Evolutionary conservation across 2,797 vertebrate species (phyloP), one percentile per base, ranked within the genome.

Genomic region (Onychomys arenicola): DNA sequence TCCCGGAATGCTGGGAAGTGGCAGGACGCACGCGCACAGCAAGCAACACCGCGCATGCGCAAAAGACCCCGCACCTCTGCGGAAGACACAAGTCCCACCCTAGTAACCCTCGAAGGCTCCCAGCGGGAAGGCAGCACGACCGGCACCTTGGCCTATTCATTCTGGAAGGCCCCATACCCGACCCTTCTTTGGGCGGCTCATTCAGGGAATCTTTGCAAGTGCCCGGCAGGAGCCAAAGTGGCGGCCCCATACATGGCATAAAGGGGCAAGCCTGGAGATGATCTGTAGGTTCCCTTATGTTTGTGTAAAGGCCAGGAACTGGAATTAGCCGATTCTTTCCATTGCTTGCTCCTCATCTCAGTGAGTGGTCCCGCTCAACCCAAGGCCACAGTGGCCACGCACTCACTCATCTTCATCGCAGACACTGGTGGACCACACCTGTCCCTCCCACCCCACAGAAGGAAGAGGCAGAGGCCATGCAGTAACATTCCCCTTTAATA

Each of bases 401-500:
- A 49, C 13, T 83, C 63, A 43, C 14, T 19, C 5, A 25, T 52
- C 63, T 52, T 27, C 34, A 63, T 63, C 59, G 63, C 7, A n/a
- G 63, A 43, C 29, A 37, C 32, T 4, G 46, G 63, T 63, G 81
- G 91, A 69, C 27, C 77, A 89, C 21, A 91, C 27, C 80, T 80
- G 46, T 23, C 94, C 96, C 87, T 78, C 96, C 95, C 95, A 5
- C 17, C 52, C 87, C 91, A 92, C 7, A 94, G 65, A 98, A 97
- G 93, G 81, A 98, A 95, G 95, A 91, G 96, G 91, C 95, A 88
- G 78, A 90, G 95, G 94, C 94, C 95, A 96, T 98, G 59, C 97
- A 93, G 86, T 98, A 99, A 97, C 98, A 98, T 96, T 96, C 96
- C 95, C 98, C 98, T 97, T 98, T 98, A 98, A 97, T 98, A 92